Percentiles rank a stretch among this genome's conserved stretches.
phyloP scores from a whole-genome alignment of 2,888 invertebrate species.

The Synanthedon formicaeformis region DNA sequence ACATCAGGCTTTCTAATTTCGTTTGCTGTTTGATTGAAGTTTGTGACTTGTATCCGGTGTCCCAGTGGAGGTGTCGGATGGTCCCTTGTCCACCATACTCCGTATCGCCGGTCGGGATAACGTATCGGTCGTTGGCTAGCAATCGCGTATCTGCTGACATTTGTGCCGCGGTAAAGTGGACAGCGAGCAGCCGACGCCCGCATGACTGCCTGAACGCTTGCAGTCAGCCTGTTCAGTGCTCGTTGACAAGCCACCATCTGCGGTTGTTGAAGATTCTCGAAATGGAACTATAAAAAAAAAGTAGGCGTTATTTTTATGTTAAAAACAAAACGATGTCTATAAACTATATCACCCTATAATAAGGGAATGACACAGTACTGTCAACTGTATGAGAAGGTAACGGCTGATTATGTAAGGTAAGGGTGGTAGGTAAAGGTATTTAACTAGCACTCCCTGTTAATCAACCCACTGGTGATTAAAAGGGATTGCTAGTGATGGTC shows the following conservation, averaged over 20 bases:
- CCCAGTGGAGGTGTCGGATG: conserved; percentile 37
- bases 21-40: conserved; percentile 12
- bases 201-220: conserved; percentile 50
- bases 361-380: no score
- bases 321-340: background rate
- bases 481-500: no score
- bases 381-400: no score
- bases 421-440: no score
- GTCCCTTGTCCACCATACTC: conserved; percentile 51
- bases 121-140: conserved; percentile 45
- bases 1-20: background rate
- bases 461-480: no score
- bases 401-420: no score
- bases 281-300: conserved; percentile 40
- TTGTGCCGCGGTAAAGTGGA: conserved; percentile 52
- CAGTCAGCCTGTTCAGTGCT: conserved; percentile 45
- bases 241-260: conserved; percentile 45
- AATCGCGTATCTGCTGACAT: conserved; percentile 54
- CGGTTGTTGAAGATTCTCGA: conserved; percentile 47
- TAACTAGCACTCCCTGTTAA: no score
- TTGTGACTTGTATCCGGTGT: conserved; percentile 29
- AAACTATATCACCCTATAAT: no score
- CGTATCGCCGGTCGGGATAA: conserved; percentile 39
- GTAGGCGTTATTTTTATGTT: background rate
- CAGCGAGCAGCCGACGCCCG: conserved; percentile 44